Evolutionary conservation across 1,140 invertebrate genomes (phyloP).

Genomic region (Trichoplusia ni): DNA sequence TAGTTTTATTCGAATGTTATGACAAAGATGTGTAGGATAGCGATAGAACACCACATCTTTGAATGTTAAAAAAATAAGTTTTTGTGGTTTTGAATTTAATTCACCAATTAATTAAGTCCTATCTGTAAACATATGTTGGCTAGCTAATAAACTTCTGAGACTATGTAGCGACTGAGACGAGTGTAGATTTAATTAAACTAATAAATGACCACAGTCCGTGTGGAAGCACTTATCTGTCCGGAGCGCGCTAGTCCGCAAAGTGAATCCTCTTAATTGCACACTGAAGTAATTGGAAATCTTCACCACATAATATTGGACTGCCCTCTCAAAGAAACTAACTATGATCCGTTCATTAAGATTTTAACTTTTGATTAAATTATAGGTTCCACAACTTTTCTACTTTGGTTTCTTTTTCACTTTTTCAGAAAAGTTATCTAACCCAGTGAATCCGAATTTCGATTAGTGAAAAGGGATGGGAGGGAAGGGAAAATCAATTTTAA

Average conservation of each 20-base stretch:
- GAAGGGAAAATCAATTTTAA: no score
- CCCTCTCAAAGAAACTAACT: conserved; percentile 35
- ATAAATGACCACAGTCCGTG: conserved; percentile 31
- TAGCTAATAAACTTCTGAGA: conserved; percentile 2
- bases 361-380: conserved; percentile 41
- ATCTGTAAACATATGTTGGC: neutral
- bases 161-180: conserved; percentile 3
- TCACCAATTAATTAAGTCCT: no score
- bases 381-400: conserved; percentile 29
- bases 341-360: conserved; percentile 41
- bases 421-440: no score
- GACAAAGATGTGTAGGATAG: no score
- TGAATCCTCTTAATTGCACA: conserved; percentile 47
- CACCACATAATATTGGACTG: conserved; percentile 37
- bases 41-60: no score
- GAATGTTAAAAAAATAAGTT: no score
- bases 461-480: no score
- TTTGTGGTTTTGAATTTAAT: no score
- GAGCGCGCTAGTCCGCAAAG: conserved; percentile 29
- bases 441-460: no score
- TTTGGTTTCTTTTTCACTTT: neutral
- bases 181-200: conserved; percentile 43
- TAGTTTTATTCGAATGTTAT: no score
- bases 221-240: conserved; percentile 35
- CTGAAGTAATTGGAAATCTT: conserved; percentile 40